Evolutionary conservation across 2,888 invertebrate species (phyloP).

Genomic region (Oscheius onirici): DNA sequence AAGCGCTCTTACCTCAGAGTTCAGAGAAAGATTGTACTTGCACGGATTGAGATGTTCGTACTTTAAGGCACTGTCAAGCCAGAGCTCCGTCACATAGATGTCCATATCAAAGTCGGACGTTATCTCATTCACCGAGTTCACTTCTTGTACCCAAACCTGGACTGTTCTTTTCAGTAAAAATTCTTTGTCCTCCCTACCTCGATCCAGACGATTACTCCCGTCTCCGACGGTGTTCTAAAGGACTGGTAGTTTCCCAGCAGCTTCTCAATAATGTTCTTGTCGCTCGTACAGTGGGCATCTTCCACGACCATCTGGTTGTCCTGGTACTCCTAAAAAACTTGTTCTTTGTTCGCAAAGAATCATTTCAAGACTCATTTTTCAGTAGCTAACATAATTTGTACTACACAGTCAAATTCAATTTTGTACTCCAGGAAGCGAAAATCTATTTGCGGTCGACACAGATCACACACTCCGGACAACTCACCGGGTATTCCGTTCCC

Average conservation of each 20-base stretch:
- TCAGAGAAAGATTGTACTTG: slow-evolving; percentile 66
- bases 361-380: no score
- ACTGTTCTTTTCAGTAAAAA: not conserved
- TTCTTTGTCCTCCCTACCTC: slow-evolving; percentile 46
- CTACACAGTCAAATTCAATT: no score
- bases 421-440: no score
- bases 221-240: slow-evolving; percentile 60
- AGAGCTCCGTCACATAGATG: slow-evolving; percentile 66
- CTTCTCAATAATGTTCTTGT: slow-evolving; percentile 63
- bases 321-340: not conserved
- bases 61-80: slow-evolving; percentile 60
- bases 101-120: slow-evolving; percentile 69
- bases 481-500: slow-evolving; percentile 4
- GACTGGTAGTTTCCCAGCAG: slow-evolving; percentile 59
- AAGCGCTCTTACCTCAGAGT: slow-evolving; percentile 52
- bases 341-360: no score
- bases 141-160: slow-evolving; percentile 69
- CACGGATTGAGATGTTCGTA: slow-evolving; percentile 68
- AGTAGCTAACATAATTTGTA: no score
- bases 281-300: slow-evolving; percentile 59
- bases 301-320: slow-evolving; percentile 27
- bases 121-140: slow-evolving; percentile 67
- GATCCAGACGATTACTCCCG: slow-evolving; percentile 66
- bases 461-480: no score
- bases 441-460: no score